Base-by-base conservation (phyloP, 2,888 invertebrate species). In the Phyllotreta cruciferae region DNA sequence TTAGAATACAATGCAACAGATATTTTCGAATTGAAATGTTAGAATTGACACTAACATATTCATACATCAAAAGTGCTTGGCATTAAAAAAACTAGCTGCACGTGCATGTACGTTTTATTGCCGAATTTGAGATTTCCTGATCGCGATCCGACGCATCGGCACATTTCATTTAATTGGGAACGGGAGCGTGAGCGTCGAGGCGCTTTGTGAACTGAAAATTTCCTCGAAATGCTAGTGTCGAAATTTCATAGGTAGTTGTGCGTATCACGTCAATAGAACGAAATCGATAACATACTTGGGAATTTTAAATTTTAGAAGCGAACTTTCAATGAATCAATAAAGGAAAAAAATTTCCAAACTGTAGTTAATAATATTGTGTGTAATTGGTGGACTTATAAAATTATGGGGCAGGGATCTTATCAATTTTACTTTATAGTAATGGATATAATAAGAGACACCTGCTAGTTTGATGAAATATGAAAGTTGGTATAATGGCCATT, bases 201-300 rank as follows among this genome's bases (percentile, higher is more conserved):
- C 14, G 44, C 10, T 44, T 44, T 44, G 24, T 44, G 9, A 44
- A 44, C 10, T 8, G 44, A 44, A 44, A 44, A 44, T n/a, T 44
- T 44, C 14, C n/a, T 41, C 10, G 41, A 41, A 10, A 41, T 44
- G 10, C 44, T 13, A 44, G 10, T 44, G 9, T 44, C 14, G 44
- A 41, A 10, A 41, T 41, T 41, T 10, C 7, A 24, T 24, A 24
- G 24, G 24, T 24, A 24, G 24, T 24, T 44, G 14, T 14, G 47
- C 24, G 14, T n/a, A 14, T 47, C 13, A 24, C 47, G 47, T 14
- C 24, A 24, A 47, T 4, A 34, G 47, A n/a, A n/a, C 9, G 14
- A 14, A 47, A 47, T 47, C 47, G 47, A 47, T 47, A 47, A 10
- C 44, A 47, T 14, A 24, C 34, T 34, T 34, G 8, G 24, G 47